Percentiles rank a stretch among this genome's conserved stretches.
Evolutionary conservation across 2,113 vertebrate genomes (phyloP).

Genomic region (Romanogobio albipinnatus): DNA sequence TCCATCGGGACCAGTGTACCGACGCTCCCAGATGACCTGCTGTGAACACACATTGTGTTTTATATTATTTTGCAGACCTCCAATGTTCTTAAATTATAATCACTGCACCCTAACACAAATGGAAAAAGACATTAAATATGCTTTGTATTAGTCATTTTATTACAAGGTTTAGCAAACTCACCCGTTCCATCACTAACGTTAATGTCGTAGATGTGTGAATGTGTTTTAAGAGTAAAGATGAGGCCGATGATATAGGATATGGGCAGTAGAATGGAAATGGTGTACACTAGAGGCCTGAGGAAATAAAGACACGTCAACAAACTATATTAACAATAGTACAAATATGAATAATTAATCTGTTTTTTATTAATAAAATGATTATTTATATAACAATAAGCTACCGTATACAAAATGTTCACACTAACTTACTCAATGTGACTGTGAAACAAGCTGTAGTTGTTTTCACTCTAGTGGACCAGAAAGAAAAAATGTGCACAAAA

Average conservation of each 20-base stretch:
- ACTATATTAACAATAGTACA: not conserved
- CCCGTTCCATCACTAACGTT: constrained; percentile 78
- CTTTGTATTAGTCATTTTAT: not conserved
- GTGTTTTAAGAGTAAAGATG: constrained; percentile 86
- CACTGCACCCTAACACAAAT: not conserved
- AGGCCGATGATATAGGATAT: constrained; percentile 82
- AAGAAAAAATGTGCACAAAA: not conserved
- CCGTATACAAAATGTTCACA: not conserved
- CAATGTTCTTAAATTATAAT: not conserved
- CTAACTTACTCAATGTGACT: constrained; percentile 85
- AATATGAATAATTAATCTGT: not conserved
- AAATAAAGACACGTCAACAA: not conserved
- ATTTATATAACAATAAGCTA: not conserved
- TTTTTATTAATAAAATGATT: not conserved
- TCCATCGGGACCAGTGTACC: constrained; percentile 84
- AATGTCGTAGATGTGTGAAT: constrained; percentile 85
- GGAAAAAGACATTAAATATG: not conserved
- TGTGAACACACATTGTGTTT: constrained; percentile 9
- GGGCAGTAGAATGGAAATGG: constrained; percentile 76
- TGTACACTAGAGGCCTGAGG: constrained; percentile 80
- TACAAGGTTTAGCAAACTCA: constrained; percentile 61
- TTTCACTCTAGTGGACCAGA: constrained; percentile 67
- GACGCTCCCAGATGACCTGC: constrained; percentile 69
- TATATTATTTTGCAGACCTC: not conserved
- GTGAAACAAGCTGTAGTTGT: constrained; percentile 81